These are phyloP conservation scores for Meta bourneti DNA, from an alignment of 2,888 invertebrate genomes.

Conservation along the genomic window DNA sequence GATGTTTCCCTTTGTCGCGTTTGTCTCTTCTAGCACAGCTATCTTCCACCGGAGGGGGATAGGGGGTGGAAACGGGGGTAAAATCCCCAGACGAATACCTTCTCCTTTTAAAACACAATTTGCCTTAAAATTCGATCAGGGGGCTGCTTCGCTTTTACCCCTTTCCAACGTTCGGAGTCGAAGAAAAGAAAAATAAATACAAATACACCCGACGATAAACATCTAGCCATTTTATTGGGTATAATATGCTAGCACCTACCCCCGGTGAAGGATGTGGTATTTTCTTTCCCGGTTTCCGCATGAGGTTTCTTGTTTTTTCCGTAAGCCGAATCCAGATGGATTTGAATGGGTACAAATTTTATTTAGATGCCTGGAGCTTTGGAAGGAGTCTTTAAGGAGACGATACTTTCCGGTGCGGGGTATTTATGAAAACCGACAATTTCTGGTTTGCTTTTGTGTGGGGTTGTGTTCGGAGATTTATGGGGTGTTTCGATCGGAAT, in stretches of 20 bases:
- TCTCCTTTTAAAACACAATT: constrained; percentile 75
- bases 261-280: not conserved
- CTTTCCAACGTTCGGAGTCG: not conserved
- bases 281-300: not conserved
- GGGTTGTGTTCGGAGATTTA: not conserved
- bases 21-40: constrained; percentile 53
- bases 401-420: not conserved
- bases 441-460: not conserved
- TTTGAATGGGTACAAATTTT: constrained; percentile 65
- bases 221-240: constrained; percentile 63
- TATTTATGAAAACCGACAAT: not conserved
- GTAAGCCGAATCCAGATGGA: constrained; percentile 4
- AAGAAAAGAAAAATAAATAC: constrained; percentile 70
- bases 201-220: constrained; percentile 67
- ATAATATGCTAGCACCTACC: constrained; percentile 20
- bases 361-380: constrained; percentile 60
- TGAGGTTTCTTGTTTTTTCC: constrained; percentile 10
- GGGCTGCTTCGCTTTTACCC: constrained; percentile 16
- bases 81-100: constrained; percentile 37
- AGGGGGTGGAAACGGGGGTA: constrained; percentile 6
- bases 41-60: constrained; percentile 23
- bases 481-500: not conserved
- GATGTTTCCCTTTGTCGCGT: constrained; percentile 64
- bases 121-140: constrained; percentile 75
- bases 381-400: not conserved